Percentiles rank a stretch among this genome's conserved stretches.
These are phyloP conservation scores for Drosophila kanekoi DNA, from an alignment of 2,888 invertebrate genomes.

Conservation along the genomic window DNA sequence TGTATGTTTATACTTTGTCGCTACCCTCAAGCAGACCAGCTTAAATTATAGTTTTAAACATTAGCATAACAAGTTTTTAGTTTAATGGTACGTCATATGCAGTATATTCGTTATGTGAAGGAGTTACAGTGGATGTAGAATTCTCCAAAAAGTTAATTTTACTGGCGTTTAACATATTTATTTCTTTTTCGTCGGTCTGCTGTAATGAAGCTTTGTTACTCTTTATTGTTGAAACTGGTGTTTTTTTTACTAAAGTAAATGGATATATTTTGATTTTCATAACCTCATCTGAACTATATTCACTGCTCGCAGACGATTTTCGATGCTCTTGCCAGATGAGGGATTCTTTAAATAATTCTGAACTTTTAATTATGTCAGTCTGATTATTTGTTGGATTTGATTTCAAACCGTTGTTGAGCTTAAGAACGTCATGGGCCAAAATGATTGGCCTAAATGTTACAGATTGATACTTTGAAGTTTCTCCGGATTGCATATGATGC, in stretches of 20 bases:
- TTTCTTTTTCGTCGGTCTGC: neutral
- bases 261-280: neutral
- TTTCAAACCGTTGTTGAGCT: neutral
- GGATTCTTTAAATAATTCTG: too few relatives aligned
- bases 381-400: neutral
- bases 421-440: neutral
- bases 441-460: neutral
- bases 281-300: neutral
- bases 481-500: neutral
- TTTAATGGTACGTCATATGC: conserved; percentile 25
- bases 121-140: neutral
- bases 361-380: neutral
- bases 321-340: too few relatives aligned
- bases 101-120: conserved; percentile 1
- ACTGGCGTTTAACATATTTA: neutral
- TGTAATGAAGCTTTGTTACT: neutral
- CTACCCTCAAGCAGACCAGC: too few relatives aligned
- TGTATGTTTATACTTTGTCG: too few relatives aligned
- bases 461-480: neutral
- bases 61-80: conserved; percentile 3
- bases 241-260: too few relatives aligned
- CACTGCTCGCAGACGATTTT: neutral
- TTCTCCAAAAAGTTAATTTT: too few relatives aligned
- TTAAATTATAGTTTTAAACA: too few relatives aligned
- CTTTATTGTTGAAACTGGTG: neutral